phyloP scores from a whole-genome alignment of 2,113 vertebrate genomes.

The Callochromis pleurospilus region DNA sequence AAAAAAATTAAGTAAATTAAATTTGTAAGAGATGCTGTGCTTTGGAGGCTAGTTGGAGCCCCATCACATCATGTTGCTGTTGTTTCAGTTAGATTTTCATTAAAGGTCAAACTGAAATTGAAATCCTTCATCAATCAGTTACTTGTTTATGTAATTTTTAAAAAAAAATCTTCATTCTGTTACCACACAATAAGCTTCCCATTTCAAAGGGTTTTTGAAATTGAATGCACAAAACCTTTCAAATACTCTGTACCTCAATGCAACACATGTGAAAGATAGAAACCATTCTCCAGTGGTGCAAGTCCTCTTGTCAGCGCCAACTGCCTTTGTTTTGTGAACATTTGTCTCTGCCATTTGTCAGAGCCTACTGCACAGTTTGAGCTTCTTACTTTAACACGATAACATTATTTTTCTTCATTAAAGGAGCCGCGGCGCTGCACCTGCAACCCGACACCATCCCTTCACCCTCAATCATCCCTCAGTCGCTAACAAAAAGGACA shows the following conservation, averaged over 20 bases:
- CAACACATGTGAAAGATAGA: not conserved
- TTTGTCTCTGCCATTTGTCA: slow-evolving; percentile 45
- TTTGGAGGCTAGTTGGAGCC: not conserved
- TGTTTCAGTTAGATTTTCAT: not conserved
- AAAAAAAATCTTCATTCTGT: accelerated
- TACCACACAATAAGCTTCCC: not conserved
- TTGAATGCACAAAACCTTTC: not conserved
- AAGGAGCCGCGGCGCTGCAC: not conserved
- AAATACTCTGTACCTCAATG: not conserved
- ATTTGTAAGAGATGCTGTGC: not conserved
- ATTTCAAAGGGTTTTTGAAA: not conserved
- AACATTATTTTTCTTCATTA: slow-evolving; percentile 49
- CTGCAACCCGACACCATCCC: slow-evolving; percentile 48
- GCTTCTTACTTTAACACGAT: slow-evolving; percentile 22
- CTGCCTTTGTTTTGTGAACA: slow-evolving; percentile 33
- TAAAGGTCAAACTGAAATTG: not conserved
- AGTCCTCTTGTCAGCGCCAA: slow-evolving; percentile 20
- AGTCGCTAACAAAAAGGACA: slow-evolving; percentile 12
- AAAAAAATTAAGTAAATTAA: not conserved
- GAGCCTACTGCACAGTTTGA: slow-evolving; percentile 24
- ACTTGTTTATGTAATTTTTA: not conserved
- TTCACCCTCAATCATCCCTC: slow-evolving; percentile 33
- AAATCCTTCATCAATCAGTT: not conserved
- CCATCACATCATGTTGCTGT: not conserved
- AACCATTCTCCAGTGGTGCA: not conserved